Base-by-base conservation (phyloP, 2,888 invertebrate species). In the Eupithecia pulchellata region DNA sequence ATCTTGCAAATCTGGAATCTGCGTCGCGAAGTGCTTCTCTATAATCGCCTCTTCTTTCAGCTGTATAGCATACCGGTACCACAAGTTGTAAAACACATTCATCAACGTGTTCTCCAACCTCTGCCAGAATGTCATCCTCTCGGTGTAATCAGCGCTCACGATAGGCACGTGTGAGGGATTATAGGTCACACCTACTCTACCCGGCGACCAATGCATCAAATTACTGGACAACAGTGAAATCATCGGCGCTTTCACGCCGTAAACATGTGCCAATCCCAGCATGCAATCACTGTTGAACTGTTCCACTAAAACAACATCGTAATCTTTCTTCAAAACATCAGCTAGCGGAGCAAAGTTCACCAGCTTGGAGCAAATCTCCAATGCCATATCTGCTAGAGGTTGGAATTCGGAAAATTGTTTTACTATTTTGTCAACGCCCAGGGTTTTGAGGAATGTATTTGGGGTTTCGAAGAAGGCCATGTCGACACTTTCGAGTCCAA, bases 261-360 rank as follows among this genome's bases (percentile, higher is more conserved):
- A 91, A 32, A 95, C 82, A 82, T 96, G 92, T 0, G 94, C 92
- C 66, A 96, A 85, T 0, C 95, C 96, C 63, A 96, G 84, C 86
- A 96, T 95, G 71, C 96, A 96, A 77, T 96, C 96, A 39, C 95
- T 95, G 76, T 95, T 95, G 76, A 96, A 96, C 74, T 95, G 92
- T 82, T 96, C 96, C 29, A 95, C 91, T 11, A 96, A 82, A 13
- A 96, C 85, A 14, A 96, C 80, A 81, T 97, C 97, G 76, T 96
- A 97, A n/a, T 92, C 87, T 42, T 85, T 84, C 73, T 88, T 85
- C 76, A 94, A 72, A 11, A 87, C 89, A 13, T 90, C 89, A 1
- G 84, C 81, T 36, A 94, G 74, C 4, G 92, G 89, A 11, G 86
- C 86, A 78, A 89, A 90, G 39, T 87, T 86, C 20, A 93, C 87